Conservation (phyloP, 2,113 vertebrate genomes). For the Siniperca chuatsi region DNA sequence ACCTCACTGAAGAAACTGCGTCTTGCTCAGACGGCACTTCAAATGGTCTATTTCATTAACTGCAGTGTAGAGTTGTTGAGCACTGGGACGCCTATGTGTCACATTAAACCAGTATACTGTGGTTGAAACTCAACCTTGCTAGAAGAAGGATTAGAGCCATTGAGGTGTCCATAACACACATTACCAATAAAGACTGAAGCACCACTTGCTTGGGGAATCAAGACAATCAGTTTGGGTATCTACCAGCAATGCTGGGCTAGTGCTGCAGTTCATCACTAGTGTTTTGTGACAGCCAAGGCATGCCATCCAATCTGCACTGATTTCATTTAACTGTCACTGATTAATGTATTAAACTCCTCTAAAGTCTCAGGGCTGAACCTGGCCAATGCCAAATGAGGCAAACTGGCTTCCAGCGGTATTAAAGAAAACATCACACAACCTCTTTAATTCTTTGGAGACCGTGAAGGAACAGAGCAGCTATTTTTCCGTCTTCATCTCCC, state of each 20-base stretch:
- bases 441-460: slow-evolving; percentile 52
- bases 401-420: slow-evolving; percentile 47
- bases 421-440: slow-evolving; percentile 41
- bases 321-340: slow-evolving; percentile 60
- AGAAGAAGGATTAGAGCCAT: slow-evolving; percentile 42
- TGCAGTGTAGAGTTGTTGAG: slow-evolving; percentile 32
- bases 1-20: slow-evolving; percentile 9
- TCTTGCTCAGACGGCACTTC: slow-evolving; percentile 3
- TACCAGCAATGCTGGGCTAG: slow-evolving; percentile 16
- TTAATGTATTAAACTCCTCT: slow-evolving; percentile 66
- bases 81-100: slow-evolving; percentile 48
- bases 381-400: slow-evolving; percentile 57
- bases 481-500: slow-evolving; percentile 35
- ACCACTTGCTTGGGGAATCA: slow-evolving; percentile 12
- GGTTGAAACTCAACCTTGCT: slow-evolving; percentile 35
- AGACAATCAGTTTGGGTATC: slow-evolving; percentile 57
- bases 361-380: slow-evolving; percentile 39
- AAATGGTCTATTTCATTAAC: slow-evolving; percentile 45
- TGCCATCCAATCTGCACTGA: slow-evolving; percentile 56
- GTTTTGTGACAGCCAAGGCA: slow-evolving; percentile 37
- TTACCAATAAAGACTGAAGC: slow-evolving; percentile 54
- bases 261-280: slow-evolving; percentile 56
- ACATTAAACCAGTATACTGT: slow-evolving; percentile 61
- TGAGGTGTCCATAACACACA: slow-evolving; percentile 61
- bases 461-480: slow-evolving; percentile 33